Evolutionary conservation across 2,888 invertebrate genomes (phyloP).

Genomic region (Actias luna): DNA sequence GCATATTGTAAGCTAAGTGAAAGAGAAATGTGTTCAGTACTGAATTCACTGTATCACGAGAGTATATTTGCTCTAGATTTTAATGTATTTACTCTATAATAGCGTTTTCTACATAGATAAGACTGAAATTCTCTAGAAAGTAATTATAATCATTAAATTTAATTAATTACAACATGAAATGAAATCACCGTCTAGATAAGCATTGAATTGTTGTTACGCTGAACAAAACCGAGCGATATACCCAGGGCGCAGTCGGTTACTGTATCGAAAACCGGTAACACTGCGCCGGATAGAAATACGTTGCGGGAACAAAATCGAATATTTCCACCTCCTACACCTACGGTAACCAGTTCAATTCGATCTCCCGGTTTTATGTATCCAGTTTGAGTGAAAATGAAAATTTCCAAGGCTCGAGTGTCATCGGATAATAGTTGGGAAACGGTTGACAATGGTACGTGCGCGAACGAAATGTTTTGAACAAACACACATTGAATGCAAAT

Average conservation of each 20-base stretch:
- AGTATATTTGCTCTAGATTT: too few relatives aligned
- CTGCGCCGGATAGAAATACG: constrained; percentile 29
- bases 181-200: constrained; percentile 8
- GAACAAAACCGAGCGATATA: constrained; percentile 28
- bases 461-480: constrained; percentile 69
- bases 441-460: constrained; percentile 53
- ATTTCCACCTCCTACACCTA: constrained; percentile 38
- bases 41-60: too few relatives aligned
- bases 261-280: constrained; percentile 43
- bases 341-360: constrained; percentile 24
- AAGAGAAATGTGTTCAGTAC: too few relatives aligned
- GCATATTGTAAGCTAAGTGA: too few relatives aligned
- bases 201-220: constrained; percentile 20
- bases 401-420: constrained; percentile 15
- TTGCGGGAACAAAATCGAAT: constrained; percentile 43
- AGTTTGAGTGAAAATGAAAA: background rate
- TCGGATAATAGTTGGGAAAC: constrained; percentile 39
- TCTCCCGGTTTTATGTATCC: background rate
- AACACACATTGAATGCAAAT: constrained; percentile 71
- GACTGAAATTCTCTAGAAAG: background rate
- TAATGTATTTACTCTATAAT: too few relatives aligned
- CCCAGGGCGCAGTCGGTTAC: constrained; percentile 30
- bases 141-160: background rate
- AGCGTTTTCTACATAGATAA: background rate
- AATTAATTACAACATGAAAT: background rate